Percentiles rank a stretch among this genome's conserved stretches.
phyloP scores from a whole-genome alignment of 2,797 vertebrate genomes.

The Pseudochirops cupreus region DNA sequence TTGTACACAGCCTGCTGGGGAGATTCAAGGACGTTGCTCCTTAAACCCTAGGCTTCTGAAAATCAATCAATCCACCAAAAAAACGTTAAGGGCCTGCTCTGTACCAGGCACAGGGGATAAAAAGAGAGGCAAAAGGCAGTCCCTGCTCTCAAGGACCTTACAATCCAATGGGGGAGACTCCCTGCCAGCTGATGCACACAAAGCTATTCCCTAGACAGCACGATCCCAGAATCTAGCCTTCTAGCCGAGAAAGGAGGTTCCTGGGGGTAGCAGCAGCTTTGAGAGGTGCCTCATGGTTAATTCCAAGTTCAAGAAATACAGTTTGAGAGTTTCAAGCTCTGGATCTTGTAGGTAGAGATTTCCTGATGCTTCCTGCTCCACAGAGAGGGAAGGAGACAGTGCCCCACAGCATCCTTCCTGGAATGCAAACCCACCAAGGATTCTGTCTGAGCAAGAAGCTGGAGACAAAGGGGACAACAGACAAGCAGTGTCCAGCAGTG shows the following conservation, averaged over 20 bases:
- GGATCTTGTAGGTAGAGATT: neutral
- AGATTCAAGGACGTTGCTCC: neutral
- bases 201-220: neutral
- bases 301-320: neutral
- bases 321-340: neutral
- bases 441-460: neutral
- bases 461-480: neutral
- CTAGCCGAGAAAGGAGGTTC: neutral
- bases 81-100: neutral
- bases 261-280: neutral
- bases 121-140: neutral
- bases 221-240: neutral
- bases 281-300: neutral
- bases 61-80: neutral
- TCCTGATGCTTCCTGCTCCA: neutral
- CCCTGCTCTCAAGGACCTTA: neutral
- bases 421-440: neutral
- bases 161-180: neutral
- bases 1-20: neutral
- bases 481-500: too few relatives aligned
- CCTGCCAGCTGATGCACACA: neutral
- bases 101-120: neutral
- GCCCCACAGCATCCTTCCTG: neutral
- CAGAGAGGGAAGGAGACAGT: neutral
- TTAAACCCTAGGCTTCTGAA: neutral